Evolutionary conservation across 2,797 vertebrate genomes (phyloP).

Genomic region (Anguilla marmorata): DNA sequence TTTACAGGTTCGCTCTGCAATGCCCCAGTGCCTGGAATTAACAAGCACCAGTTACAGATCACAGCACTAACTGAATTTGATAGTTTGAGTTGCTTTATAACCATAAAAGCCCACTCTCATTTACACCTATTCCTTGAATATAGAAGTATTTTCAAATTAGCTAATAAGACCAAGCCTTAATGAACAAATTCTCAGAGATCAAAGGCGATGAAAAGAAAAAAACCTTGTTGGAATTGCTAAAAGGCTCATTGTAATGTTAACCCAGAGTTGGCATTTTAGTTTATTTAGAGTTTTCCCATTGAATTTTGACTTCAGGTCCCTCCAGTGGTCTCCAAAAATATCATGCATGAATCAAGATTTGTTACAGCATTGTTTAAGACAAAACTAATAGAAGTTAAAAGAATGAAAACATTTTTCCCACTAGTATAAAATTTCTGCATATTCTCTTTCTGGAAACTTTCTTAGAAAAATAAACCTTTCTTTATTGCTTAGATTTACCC

Average conservation of each 20-base stretch:
- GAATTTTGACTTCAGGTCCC: background rate
- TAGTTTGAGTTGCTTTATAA: background rate
- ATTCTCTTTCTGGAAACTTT: background rate
- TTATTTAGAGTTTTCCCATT: background rate
- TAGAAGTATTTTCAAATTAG: constrained; percentile 1
- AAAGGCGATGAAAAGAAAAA: background rate
- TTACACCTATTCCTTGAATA: background rate
- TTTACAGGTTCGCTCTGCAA: constrained; percentile 53
- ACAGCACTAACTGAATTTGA: constrained; percentile 64
- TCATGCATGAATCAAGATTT: background rate
- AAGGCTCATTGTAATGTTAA: background rate
- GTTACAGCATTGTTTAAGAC: background rate
- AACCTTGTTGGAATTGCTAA: constrained; percentile 4
- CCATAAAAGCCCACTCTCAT: background rate
- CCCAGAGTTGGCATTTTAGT: background rate
- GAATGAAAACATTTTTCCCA: background rate
- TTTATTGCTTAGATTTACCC: background rate
- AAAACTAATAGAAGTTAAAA: background rate
- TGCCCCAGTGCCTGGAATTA: constrained; percentile 73
- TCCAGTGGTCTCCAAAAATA: background rate
- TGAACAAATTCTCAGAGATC: background rate
- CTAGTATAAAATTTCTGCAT: background rate
- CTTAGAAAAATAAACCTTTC: background rate
- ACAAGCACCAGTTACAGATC: constrained; percentile 66
- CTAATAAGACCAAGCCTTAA: background rate